Evolutionary conservation across 92 coral and sea anemone species (phyloP).

Genomic region (Epizoanthus stellaris): DNA sequence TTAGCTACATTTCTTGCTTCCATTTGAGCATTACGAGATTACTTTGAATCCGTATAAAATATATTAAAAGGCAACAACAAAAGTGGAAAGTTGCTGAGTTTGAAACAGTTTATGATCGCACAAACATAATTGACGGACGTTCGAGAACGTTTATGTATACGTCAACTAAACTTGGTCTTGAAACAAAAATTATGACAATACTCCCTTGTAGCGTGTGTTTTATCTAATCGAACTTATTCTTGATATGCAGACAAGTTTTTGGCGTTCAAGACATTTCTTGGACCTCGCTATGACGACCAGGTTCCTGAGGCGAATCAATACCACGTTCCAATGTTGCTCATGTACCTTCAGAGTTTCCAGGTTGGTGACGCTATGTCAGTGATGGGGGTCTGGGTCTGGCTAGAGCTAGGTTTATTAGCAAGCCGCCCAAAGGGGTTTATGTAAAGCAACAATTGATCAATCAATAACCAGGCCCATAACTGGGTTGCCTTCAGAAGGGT

Average conservation of each 20-base stretch:
- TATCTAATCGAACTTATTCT: neutral
- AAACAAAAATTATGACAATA: too few relatives aligned
- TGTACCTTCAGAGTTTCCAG: slow-evolving; percentile 78
- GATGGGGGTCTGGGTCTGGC: too few relatives aligned
- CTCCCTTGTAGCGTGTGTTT: neutral
- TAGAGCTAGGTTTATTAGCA: neutral
- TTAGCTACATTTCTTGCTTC: too few relatives aligned
- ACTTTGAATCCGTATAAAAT: too few relatives aligned
- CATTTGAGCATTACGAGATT: too few relatives aligned
- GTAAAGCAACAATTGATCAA: too few relatives aligned
- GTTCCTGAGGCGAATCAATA: slow-evolving; percentile 94
- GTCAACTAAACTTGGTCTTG: neutral
- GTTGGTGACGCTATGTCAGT: slow-evolving; percentile 30
- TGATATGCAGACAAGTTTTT: slow-evolving; percentile 78
- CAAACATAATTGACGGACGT: neutral
- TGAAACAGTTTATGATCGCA: too few relatives aligned
- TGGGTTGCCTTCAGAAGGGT: too few relatives aligned
- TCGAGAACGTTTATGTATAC: neutral
- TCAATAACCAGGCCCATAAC: too few relatives aligned
- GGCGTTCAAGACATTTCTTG: slow-evolving; percentile 95
- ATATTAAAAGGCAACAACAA: too few relatives aligned
- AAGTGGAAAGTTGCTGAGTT: too few relatives aligned
- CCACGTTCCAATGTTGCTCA: slow-evolving; percentile 90
- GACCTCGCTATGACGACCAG: slow-evolving; percentile 86
- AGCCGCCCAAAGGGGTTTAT: too few relatives aligned